Conservation (phyloP, 2,113 vertebrate species). For the Xenopus laevis region DNA sequence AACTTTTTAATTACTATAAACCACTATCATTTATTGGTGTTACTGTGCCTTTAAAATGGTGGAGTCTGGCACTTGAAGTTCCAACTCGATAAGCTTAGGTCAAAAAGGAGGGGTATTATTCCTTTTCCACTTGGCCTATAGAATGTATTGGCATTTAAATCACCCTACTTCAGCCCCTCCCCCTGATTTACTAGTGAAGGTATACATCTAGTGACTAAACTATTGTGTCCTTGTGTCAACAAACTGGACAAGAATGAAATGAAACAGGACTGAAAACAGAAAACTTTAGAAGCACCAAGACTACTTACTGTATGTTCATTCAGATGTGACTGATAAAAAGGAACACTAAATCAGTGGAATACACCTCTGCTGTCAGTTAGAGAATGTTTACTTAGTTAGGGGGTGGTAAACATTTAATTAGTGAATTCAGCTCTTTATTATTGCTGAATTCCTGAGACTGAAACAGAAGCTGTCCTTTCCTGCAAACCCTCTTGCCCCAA, state of each 20-base stretch:
- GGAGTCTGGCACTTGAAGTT: too few relatives aligned
- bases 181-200: too few relatives aligned
- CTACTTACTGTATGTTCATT: slow-evolving; percentile 43
- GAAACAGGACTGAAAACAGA: background rate
- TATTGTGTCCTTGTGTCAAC: background rate
- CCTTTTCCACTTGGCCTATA: too few relatives aligned
- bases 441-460: slow-evolving; percentile 20
- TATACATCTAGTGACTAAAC: background rate
- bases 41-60: too few relatives aligned
- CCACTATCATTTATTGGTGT: too few relatives aligned
- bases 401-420: slow-evolving; percentile 21
- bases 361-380: slow-evolving; percentile 18
- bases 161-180: too few relatives aligned
- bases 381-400: slow-evolving; percentile 46
- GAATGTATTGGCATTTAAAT: too few relatives aligned
- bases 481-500: background rate
- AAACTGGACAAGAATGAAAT: background rate
- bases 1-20: too few relatives aligned
- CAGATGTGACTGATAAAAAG: slow-evolving; percentile 22
- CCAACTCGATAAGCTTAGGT: too few relatives aligned
- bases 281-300: background rate
- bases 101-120: too few relatives aligned
- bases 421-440: slow-evolving; percentile 42
- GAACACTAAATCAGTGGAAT: slow-evolving; percentile 13
- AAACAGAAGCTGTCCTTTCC: background rate